Base-by-base conservation (phyloP, 1,140 invertebrate species). In the Physella acuta region DNA sequence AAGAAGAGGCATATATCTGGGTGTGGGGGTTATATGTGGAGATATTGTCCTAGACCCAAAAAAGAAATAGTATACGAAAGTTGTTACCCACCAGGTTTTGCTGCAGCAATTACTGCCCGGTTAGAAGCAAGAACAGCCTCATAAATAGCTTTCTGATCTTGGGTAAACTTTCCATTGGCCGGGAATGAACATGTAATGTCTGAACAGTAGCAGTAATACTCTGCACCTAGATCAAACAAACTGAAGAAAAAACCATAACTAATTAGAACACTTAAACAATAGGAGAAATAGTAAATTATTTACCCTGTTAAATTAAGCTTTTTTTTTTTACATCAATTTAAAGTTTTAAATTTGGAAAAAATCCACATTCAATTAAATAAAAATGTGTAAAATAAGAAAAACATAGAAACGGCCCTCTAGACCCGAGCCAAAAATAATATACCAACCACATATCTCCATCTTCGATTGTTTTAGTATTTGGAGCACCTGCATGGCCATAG, bases 171-270 rank as follows among this genome's bases (percentile, higher is more conserved):
- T 30, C 97, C 97, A 87, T 92, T 97, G 1, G 90, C 93, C 11
- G 97, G 97, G 82, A 93, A 99, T 3, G 93, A 92, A 84, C 94
- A 97, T 0, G 97, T 99, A 49, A 99, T 98, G 81, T 99, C 97
- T 0, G 96, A 94, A 1, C 93, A 90, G 84, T 98, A 99, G 59
- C 97, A 95, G 81, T 91, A 95, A 82, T 99, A 99, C 83, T 97
- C 95, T 28, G 90, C 94, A 24, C 97, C 97, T 96, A 99, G 98
- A 83, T 99, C 97, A 86, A 98, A 97, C 1, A 98, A 85, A 81
- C 94, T 94, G 80, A 16, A 87, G 88, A 78, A 69, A 5, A 58
- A 56, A 33, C 39, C 49, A 28, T 11, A 8, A 30, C 33, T 11
- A 33, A 2, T n/a, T 33, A 1, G 1, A 11, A 61, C 16, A 63